These are phyloP conservation scores for Octodonta nipae DNA, from an alignment of 2,888 invertebrate species.

Conservation along the genomic window DNA sequence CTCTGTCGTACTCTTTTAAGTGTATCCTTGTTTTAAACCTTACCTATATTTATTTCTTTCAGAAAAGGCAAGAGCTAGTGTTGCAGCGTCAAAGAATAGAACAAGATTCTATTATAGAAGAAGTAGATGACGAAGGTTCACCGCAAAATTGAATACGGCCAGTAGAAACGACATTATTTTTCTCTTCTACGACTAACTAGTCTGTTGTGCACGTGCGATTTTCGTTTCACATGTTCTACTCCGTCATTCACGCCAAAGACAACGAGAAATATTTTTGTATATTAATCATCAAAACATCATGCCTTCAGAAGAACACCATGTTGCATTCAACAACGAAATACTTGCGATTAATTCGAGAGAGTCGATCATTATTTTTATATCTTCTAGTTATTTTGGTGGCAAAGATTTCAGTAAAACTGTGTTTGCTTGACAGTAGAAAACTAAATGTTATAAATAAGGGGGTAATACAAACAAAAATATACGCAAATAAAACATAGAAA, in stretches of 20 bases:
- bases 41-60: too few relatives aligned
- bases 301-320: constrained; percentile 9
- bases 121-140: constrained; percentile 47
- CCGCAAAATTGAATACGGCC: constrained; percentile 33
- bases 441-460: too few relatives aligned
- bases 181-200: neutral
- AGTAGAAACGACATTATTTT: neutral
- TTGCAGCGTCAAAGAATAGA: constrained; percentile 49
- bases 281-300: neutral
- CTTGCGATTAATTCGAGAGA: too few relatives aligned
- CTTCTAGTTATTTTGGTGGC: too few relatives aligned
- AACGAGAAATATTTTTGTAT: constrained; percentile 4
- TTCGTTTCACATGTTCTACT: neutral
- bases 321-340: constrained; percentile 9
- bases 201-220: neutral
- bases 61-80: constrained; percentile 46
- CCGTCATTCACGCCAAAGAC: neutral
- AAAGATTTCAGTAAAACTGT: too few relatives aligned
- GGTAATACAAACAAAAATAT: too few relatives aligned
- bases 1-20: too few relatives aligned
- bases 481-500: too few relatives aligned
- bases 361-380: too few relatives aligned
- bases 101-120: constrained; percentile 57
- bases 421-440: too few relatives aligned
- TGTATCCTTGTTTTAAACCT: too few relatives aligned